Evolutionary conservation across 2,797 vertebrate genomes (phyloP).

Genomic region (Phoebastria nigripes): DNA sequence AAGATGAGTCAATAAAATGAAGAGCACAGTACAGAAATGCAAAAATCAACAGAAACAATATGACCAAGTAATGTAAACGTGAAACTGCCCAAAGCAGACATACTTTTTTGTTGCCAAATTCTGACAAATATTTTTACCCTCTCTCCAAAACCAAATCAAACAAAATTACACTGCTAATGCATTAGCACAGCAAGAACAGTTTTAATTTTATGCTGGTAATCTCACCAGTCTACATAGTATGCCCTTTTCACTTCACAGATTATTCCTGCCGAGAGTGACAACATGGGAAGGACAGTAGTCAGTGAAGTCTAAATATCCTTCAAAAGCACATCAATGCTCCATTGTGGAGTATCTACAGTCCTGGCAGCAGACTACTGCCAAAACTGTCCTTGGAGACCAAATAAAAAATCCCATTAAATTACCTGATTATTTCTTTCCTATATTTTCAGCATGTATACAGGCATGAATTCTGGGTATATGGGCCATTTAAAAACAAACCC

Average conservation of each 20-base stretch:
- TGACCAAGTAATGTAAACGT: not conserved
- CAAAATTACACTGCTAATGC: not conserved
- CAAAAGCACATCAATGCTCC: not conserved
- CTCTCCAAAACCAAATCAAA: not conserved
- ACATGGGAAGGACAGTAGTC: not conserved
- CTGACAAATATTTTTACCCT: not conserved
- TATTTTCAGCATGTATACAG: not conserved
- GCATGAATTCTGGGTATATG: not conserved
- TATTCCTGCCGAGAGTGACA: not conserved
- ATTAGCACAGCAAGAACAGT: not conserved
- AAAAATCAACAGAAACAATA: not conserved
- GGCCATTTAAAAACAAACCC: not conserved
- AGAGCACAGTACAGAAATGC: not conserved
- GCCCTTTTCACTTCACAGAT: not conserved
- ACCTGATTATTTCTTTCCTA: not conserved
- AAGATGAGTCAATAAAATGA: slow-evolving; percentile 3
- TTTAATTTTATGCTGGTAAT: not conserved
- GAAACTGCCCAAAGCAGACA: not conserved
- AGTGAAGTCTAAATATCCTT: not conserved
- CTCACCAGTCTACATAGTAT: not conserved
- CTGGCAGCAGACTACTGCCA: not conserved
- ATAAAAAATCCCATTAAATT: not conserved
- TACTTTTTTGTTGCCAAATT: not conserved
- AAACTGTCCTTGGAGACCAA: not conserved
- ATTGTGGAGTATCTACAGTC: not conserved